These are phyloP conservation scores for Eidolon dupreanum DNA, from an alignment of 2,797 vertebrate genomes.

Conservation along the genomic window DNA sequence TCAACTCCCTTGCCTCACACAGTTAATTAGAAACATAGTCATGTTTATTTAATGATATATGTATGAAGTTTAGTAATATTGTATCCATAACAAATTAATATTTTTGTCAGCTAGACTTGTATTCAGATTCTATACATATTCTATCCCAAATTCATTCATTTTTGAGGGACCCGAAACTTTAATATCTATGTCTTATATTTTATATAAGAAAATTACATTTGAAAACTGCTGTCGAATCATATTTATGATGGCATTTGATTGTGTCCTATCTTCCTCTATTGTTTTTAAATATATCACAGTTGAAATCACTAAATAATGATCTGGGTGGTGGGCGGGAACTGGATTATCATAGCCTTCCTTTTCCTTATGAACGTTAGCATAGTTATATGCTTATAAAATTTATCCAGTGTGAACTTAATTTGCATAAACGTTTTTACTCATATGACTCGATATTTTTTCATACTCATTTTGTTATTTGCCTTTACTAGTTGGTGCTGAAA, in stretches of 20 bases:
- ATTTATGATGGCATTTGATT: not conserved
- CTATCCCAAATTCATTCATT: not conserved
- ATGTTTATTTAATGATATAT: not conserved
- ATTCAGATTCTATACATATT: not conserved
- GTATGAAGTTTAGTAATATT: not conserved
- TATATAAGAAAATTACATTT: not conserved
- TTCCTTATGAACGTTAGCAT: not conserved
- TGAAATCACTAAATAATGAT: not conserved
- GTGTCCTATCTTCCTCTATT: not conserved
- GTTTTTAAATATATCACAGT: not conserved
- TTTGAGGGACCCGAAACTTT: not conserved
- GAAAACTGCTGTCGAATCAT: not conserved
- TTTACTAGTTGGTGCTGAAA: not conserved
- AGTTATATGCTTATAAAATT: not conserved
- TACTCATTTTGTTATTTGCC: not conserved
- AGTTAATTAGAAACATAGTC: not conserved
- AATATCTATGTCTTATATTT: not conserved
- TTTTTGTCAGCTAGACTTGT: slow-evolving; percentile 1
- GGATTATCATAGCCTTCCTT: not conserved
- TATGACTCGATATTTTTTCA: not conserved
- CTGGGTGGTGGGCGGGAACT: not conserved
- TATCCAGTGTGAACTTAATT: not conserved
- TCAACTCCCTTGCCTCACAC: not conserved
- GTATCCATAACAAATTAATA: not conserved
- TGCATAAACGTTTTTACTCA: not conserved